Percentiles rank a stretch among this genome's conserved stretches.
Evolutionary conservation across 2,888 invertebrate species (phyloP).

Genomic region (Bugula neritina): DNA sequence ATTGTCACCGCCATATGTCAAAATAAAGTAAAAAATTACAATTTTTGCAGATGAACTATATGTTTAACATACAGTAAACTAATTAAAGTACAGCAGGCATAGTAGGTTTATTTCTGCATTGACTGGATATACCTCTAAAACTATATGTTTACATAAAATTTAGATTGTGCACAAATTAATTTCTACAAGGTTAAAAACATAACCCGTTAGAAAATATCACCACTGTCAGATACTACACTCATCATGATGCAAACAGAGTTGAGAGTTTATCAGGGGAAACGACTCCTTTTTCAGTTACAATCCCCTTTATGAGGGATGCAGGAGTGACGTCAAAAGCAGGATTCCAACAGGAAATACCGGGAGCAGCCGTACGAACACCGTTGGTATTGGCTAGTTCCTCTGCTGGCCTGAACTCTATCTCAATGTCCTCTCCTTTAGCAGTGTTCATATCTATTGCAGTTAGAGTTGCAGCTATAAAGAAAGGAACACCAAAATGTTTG

Average conservation of each 20-base stretch:
- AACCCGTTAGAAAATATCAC: too few species aligned
- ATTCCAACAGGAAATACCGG: slow-evolving; percentile 91
- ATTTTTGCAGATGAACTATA: too few species aligned
- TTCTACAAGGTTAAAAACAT: too few species aligned
- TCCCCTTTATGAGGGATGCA: slow-evolving; percentile 79
- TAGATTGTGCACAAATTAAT: too few species aligned
- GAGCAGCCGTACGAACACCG: slow-evolving; percentile 78
- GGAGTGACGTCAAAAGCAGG: slow-evolving; percentile 98
- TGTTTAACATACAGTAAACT: too few species aligned
- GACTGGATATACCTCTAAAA: too few species aligned
- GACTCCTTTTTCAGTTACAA: slow-evolving; percentile 89
- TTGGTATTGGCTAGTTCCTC: slow-evolving; percentile 86
- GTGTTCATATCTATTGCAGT: slow-evolving; percentile 79
- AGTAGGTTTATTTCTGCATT: too few species aligned
- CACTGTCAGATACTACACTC: too few species aligned
- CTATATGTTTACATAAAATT: too few species aligned
- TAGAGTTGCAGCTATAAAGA: slow-evolving; percentile 88
- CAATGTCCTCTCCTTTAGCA: slow-evolving; percentile 74
- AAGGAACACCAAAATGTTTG: slow-evolving; percentile 82
- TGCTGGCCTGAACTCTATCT: slow-evolving; percentile 86
- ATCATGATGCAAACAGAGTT: neutral
- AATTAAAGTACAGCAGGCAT: too few species aligned
- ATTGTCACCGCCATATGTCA: too few species aligned
- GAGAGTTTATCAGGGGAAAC: slow-evolving; percentile 55
- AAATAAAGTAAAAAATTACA: too few species aligned